Evolutionary conservation across 2,113 vertebrate species (phyloP), one percentile per base, ranked within the genome.

Genomic region (Cebidichthys violaceus): DNA sequence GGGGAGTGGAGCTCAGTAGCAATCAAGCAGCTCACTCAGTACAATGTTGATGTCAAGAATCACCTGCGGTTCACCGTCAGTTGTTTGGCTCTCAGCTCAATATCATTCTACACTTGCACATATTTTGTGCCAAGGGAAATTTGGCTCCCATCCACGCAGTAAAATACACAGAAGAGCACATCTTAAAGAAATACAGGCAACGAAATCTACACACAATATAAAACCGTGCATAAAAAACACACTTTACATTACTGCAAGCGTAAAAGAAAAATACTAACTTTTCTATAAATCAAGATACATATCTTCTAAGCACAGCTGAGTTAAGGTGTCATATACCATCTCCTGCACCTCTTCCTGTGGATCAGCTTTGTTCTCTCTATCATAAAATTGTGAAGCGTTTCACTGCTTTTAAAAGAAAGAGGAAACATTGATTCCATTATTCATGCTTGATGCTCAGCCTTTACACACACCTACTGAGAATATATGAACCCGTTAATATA

Each of bases 391-490:
- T 45, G 22, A 14, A 68, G 20, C 1, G 2, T 47, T 65, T 60
- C 9, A 27, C 20, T 57, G 70, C 50, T 35, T 69, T 75, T 2
- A 27, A 43, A 70, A 83, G 20, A 24, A 45, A 70, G 18, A 45
- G 54, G 41, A 22, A 45, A 17, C 37, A 31, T 24, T 13, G 13
- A 61, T 75, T 84, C 76, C 47, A 83, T 77, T 71, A 75, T 37
- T 54, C 61, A 64, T 61, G 65, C 72, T 65, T 54, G 52, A 77
- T n/a, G 54, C 47, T 37, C 68, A 69, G 9, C 33, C 57, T 4
- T 13, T 43, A 13, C 45, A 77, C 71, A 69, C 71, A 71, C 45
- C 68, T 77, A 29, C 59, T 55, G 39, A 65, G 73, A 85, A 77
- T 31, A 24, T 31, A 75, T 67, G 47, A 24, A 50, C 43, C 41